Percentiles rank a stretch among this genome's conserved stretches.
These are phyloP conservation scores for Cyphomyrus plagiostoma DNA, from an alignment of 2,113 vertebrate genomes.

Conservation along the genomic window DNA sequence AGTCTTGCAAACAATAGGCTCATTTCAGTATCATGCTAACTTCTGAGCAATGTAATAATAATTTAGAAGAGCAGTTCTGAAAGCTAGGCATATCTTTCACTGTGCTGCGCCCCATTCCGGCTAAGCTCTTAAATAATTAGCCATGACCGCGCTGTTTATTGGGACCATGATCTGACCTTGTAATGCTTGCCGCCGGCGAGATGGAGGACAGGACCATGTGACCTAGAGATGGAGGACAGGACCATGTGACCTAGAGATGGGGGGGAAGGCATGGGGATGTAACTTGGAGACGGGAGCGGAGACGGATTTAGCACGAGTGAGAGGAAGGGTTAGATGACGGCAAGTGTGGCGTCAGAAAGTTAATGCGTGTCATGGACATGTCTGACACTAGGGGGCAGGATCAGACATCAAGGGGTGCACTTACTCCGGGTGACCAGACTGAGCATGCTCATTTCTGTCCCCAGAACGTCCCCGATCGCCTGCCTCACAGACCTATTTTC, in stretches of 20 bases:
- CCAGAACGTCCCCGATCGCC: neutral
- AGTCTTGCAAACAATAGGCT: neutral
- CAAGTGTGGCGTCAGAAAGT: neutral
- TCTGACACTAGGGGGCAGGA: neutral
- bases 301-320: neutral
- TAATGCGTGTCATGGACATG: neutral
- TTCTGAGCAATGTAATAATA: neutral
- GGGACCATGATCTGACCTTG: neutral
- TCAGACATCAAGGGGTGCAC: neutral
- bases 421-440: neutral
- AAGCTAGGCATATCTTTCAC: neutral
- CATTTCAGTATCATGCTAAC: neutral
- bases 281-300: neutral
- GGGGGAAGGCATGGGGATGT: neutral
- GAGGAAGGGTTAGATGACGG: neutral
- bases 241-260: neutral
- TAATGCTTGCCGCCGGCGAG: neutral
- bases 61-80: neutral
- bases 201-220: neutral
- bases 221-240: neutral
- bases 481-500: neutral
- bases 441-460: neutral
- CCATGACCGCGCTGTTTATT: neutral
- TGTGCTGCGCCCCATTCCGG: neutral
- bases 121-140: neutral